These are phyloP conservation scores for Sminthurinus aureus DNA, from an alignment of 2,888 invertebrate species.

Conservation along the genomic window DNA sequence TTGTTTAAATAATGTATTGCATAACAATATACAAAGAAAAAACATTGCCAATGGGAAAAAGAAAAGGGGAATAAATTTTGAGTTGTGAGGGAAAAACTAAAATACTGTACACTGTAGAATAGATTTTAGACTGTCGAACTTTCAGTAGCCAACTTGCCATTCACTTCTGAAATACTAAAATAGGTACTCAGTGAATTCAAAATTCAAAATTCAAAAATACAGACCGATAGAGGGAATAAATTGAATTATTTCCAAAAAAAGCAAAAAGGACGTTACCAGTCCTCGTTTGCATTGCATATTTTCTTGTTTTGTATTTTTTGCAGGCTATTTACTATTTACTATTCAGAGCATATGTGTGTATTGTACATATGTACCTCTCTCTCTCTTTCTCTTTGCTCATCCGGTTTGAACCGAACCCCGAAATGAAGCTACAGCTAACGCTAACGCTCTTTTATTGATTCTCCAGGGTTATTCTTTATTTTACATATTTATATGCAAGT, in stretches of 20 bases:
- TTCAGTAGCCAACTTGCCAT: not conserved
- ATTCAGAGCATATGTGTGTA: not conserved
- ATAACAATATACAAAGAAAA: not conserved
- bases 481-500: not conserved
- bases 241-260: not conserved
- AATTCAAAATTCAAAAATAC: not conserved
- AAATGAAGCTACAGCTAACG: not conserved
- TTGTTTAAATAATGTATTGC: not conserved
- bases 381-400: not conserved
- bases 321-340: not conserved
- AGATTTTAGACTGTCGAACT: not conserved
- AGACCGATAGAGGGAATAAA: not conserved
- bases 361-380: not conserved
- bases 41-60: not conserved
- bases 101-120: not conserved
- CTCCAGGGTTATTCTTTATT: slow-evolving; percentile 3
- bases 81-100: not conserved
- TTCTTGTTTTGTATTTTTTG: not conserved
- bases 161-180: too few relatives aligned
- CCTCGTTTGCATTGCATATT: too few relatives aligned
- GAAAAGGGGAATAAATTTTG: not conserved
- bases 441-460: slow-evolving; percentile 8
- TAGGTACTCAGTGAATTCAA: not conserved
- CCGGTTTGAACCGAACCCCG: too few relatives aligned
- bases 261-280: not conserved